Conservation (phyloP, 2,113 vertebrate species). For the Bubo blakistoni region DNA sequence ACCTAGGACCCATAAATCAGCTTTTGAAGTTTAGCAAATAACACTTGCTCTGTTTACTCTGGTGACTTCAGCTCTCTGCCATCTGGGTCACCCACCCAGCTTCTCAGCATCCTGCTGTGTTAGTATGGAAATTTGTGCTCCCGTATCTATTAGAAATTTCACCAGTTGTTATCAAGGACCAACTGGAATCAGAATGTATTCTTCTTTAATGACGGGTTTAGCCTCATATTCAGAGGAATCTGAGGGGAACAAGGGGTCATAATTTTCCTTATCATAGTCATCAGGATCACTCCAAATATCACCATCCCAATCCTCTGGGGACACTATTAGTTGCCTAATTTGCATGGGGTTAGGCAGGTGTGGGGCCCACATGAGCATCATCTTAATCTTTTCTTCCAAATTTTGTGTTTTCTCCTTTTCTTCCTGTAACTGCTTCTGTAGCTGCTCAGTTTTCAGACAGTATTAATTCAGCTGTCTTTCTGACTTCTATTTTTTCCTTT, state of each 20-base stretch:
- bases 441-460: too few species aligned
- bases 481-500: too few species aligned
- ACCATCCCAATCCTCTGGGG: neutral
- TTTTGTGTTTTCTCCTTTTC: neutral
- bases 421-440: too few species aligned
- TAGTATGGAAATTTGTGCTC: neutral
- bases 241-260: neutral
- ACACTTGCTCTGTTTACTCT: too few species aligned
- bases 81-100: too few species aligned
- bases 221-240: neutral
- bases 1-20: too few species aligned
- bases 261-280: neutral
- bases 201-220: too few species aligned
- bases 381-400: neutral
- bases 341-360: neutral
- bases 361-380: neutral
- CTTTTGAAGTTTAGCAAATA: too few species aligned
- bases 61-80: too few species aligned
- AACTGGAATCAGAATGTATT: neutral
- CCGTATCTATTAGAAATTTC: neutral
- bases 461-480: too few species aligned
- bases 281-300: neutral
- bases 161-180: neutral
- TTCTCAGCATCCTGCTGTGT: neutral
- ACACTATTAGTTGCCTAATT: neutral